Evolutionary conservation across 2,113 vertebrate genomes (phyloP).

Genomic region (Typhlomys cinereus): DNA sequence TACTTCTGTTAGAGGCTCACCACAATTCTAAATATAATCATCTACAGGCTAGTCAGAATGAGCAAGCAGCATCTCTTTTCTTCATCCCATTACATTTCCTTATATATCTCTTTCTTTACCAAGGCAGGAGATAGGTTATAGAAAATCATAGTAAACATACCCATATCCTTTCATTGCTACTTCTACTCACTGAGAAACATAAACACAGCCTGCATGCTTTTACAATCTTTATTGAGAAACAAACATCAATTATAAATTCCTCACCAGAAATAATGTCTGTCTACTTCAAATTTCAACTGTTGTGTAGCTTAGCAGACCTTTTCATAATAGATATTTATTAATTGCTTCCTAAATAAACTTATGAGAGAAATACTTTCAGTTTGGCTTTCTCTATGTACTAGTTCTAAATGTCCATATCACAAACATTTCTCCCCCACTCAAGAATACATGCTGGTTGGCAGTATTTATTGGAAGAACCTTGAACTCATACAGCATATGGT

Average conservation of each 20-base stretch:
- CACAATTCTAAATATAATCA: background rate
- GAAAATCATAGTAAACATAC: background rate
- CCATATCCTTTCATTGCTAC: background rate
- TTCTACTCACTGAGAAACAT: background rate
- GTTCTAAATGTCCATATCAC: background rate
- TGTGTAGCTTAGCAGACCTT: background rate
- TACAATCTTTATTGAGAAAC: background rate
- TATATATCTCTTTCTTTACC: background rate
- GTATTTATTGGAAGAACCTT: background rate
- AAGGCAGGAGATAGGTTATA: background rate
- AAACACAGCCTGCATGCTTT: background rate
- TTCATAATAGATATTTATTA: background rate
- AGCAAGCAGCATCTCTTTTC: background rate
- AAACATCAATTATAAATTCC: background rate
- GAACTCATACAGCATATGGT: background rate
- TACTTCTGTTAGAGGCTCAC: background rate
- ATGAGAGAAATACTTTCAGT: background rate
- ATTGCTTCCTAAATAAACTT: background rate
- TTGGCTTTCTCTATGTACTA: background rate
- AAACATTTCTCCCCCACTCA: background rate
- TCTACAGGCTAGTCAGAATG: background rate
- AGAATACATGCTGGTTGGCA: background rate
- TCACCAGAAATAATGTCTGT: background rate
- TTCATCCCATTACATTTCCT: background rate
- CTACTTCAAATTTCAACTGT: background rate